Percentiles rank a stretch among this genome's conserved stretches.
Conservation (phyloP, 2,797 vertebrate genomes). For the Ciconia nigra region DNA sequence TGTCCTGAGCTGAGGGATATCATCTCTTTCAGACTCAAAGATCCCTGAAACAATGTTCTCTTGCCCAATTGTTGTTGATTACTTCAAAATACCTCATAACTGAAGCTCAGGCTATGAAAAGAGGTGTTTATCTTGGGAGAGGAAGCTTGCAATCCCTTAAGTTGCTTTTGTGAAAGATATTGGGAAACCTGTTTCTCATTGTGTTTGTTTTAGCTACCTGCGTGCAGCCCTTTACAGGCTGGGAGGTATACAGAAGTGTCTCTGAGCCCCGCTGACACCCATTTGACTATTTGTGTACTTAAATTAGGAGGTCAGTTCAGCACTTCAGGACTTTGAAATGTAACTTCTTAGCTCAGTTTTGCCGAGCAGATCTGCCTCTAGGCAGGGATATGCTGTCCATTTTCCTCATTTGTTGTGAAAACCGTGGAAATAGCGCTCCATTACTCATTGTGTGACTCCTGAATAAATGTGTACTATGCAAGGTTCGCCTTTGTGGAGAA, state of each 20-base stretch:
- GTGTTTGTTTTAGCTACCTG: not conserved
- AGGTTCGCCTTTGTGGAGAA: not conserved
- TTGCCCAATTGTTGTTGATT: not conserved
- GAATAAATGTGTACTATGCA: not conserved
- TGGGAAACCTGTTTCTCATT: not conserved
- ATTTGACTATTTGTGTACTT: not conserved
- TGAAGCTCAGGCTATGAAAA: not conserved
- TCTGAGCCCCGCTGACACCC: not conserved
- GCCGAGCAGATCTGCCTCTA: not conserved
- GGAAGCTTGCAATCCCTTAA: not conserved
- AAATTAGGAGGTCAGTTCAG: not conserved
- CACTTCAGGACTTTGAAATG: not conserved
- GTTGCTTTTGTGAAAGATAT: not conserved
- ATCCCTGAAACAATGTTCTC: not conserved
- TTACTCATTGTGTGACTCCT: not conserved
- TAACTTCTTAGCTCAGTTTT: not conserved
- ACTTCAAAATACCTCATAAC: not conserved
- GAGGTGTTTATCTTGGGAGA: not conserved
- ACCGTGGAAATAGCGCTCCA: not conserved
- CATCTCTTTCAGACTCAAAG: not conserved
- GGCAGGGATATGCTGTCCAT: not conserved
- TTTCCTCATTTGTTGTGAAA: not conserved
- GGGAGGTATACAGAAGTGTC: not conserved
- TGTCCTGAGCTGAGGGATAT: not conserved
- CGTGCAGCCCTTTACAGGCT: not conserved